A percentile compares a stretch with the other conserved stretches of the same genome.
Evolutionary conservation across 2,797 vertebrate genomes (phyloP).

Genomic region (Scomberomorus guttatus): DNA sequence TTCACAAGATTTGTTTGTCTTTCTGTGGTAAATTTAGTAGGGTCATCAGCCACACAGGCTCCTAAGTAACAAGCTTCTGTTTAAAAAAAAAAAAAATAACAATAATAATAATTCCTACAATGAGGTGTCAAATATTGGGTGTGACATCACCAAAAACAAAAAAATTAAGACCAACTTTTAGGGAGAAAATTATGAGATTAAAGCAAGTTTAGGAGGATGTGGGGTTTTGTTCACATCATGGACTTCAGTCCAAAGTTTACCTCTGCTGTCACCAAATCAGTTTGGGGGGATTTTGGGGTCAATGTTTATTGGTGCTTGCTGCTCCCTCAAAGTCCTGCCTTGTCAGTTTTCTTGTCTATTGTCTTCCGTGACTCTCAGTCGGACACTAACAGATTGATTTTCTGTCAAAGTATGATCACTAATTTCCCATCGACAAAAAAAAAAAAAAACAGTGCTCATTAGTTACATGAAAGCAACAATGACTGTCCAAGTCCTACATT

Average conservation of each 20-base stretch:
- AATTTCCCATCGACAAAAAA: neutral
- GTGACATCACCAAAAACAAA: neutral
- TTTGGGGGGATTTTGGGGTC: neutral
- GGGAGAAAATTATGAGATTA: neutral
- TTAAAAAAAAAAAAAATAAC: no score
- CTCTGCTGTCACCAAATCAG: conserved; percentile 26
- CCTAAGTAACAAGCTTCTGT: neutral
- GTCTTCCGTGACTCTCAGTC: conserved; percentile 23
- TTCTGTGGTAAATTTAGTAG: neutral
- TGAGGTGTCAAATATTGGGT: no score
- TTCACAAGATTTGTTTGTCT: no score
- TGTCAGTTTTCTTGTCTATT: neutral
- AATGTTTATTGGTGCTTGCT: neutral
- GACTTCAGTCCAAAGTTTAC: neutral
- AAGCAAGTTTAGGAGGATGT: neutral
- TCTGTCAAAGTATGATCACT: neutral
- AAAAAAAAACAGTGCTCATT: neutral
- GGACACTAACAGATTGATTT: neutral
- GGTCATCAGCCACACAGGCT: neutral
- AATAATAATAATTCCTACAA: no score
- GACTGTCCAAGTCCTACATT: neutral
- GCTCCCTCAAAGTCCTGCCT: neutral
- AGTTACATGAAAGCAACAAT: conserved; percentile 1
- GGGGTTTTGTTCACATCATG: neutral
- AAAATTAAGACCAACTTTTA: neutral